Base-by-base conservation (phyloP, 1,140 invertebrate species). In the Chelonus insularis region DNA sequence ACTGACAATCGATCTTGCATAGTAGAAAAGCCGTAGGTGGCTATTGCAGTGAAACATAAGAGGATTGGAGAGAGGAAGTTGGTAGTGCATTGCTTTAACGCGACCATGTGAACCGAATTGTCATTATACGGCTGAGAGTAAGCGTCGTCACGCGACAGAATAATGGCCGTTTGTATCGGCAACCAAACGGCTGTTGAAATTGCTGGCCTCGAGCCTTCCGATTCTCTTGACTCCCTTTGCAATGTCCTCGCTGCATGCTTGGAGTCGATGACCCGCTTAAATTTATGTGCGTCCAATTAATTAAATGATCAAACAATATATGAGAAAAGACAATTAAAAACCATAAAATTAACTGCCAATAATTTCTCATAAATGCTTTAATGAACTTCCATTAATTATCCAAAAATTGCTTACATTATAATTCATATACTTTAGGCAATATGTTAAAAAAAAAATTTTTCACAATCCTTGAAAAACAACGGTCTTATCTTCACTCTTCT, bases 31-130 rank as follows among this genome's bases (percentile, higher is more conserved):
- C 25, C 3, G 25, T 29, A 4, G 25, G 25, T 29, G 25, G 25
- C 25, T 29, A 29, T 29, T 29, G 25, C 25, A 29, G 25, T 29
- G 25, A 29, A 29, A 29, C 25, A 29, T 29, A 4, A 29, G 25
- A 29, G 25, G 25, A 29, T 29, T 29, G 14, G 14, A 18, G 41
- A 21, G 34, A 25, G n/a, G 23, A 29, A 59, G 57, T 34, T 52
- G 54, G 58, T 54, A 52, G 48, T 52, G 58, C 58, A 60, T 60
- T 60, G 58, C 58, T 60, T 60, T 60, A 48, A 50, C 58, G 58
- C 58, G 58, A 48, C 48, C 58, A 60, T 37, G 58, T 60, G 58
- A 60, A 60, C 37, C 58, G 58, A 60, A 60, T 60, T 60, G 58
- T 60, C 58, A 60, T 60, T 60, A 60, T 60, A 60, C 50, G 47